A percentile compares a stretch with the other conserved stretches of the same genome.
These are phyloP conservation scores for Pseudachorutes palmiensis DNA, from an alignment of 1,140 invertebrate species.

Conservation along the genomic window DNA sequence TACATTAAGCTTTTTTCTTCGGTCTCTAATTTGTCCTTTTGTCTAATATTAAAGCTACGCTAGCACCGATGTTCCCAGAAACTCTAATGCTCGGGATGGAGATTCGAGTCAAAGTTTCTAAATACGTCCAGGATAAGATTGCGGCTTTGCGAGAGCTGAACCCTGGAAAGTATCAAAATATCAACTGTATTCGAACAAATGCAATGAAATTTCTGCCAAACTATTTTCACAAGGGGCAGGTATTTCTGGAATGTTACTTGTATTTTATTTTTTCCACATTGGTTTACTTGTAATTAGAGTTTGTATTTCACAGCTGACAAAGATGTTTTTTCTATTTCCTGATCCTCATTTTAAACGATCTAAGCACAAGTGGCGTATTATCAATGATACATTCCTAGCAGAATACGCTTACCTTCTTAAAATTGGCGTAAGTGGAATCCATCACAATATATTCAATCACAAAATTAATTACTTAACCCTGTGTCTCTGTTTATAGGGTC, in stretches of 20 bases:
- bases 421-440: conserved; percentile 58
- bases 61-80: conserved; percentile 85
- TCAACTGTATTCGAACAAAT: conserved; percentile 91
- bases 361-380: conserved; percentile 99
- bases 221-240: conserved; percentile 89
- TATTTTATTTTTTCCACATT: not conserved
- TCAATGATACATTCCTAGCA: conserved; percentile 81
- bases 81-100: conserved; percentile 91
- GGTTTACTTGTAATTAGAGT: no score
- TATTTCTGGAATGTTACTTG: conserved; percentile 41
- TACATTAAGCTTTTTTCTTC: conserved; percentile 2
- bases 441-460: not conserved
- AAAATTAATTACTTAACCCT: conserved; percentile 12
- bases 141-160: conserved; percentile 69
- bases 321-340: conserved; percentile 99
- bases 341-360: conserved; percentile 99
- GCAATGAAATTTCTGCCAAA: conserved; percentile 99
- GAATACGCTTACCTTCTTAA: conserved; percentile 94
- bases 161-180: conserved; percentile 76
- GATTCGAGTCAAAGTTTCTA: conserved; percentile 95
- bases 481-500: conserved; percentile 54
- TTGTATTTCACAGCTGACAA: conserved; percentile 73
- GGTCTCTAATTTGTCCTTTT: conserved; percentile 55
- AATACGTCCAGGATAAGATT: conserved; percentile 95
- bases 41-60: conserved; percentile 61